phyloP scores from a whole-genome alignment of 2,888 invertebrate species.

The Scaptomyza tumidula region DNA sequence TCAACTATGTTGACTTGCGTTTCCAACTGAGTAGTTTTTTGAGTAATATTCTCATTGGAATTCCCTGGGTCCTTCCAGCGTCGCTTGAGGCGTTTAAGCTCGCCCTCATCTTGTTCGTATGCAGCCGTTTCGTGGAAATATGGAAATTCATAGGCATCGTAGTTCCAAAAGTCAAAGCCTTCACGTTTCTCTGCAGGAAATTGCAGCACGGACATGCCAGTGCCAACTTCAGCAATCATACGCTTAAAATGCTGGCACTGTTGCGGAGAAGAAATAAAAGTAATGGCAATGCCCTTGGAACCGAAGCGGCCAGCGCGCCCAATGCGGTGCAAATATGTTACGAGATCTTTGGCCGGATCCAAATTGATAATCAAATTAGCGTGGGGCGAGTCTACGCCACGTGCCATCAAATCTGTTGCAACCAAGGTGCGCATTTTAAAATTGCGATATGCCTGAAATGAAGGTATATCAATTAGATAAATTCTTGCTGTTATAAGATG shows the following conservation, averaged over 20 bases:
- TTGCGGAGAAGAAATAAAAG: constrained; percentile 88
- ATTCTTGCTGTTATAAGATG: background rate
- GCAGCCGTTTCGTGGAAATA: constrained; percentile 39
- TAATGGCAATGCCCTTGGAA: constrained; percentile 91
- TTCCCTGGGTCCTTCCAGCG: constrained; percentile 22
- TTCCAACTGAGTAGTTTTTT: background rate
- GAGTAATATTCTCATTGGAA: background rate
- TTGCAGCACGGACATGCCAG: constrained; percentile 85
- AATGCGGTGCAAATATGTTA: constrained; percentile 96
- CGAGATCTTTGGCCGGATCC: constrained; percentile 91
- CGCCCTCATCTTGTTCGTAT: constrained; percentile 19
- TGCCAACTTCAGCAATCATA: constrained; percentile 86
- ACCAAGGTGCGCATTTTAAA: constrained; percentile 94
- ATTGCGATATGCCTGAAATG: constrained; percentile 88
- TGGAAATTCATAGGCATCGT: constrained; percentile 63
- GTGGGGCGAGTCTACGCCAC: constrained; percentile 97
- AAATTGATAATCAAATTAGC: constrained; percentile 97
- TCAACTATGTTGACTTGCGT: background rate
- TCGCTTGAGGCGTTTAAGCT: constrained; percentile 41
- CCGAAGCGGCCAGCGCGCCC: constrained; percentile 98
- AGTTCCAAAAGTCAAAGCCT: constrained; percentile 76
- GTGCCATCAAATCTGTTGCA: constrained; percentile 95
- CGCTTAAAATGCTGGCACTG: constrained; percentile 87
- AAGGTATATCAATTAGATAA: background rate
- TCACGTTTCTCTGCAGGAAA: constrained; percentile 80